Evolutionary conservation across 1,140 invertebrate species (phyloP), one percentile per base, ranked within the genome.

Genomic region (Penaeus chinensis): DNA sequence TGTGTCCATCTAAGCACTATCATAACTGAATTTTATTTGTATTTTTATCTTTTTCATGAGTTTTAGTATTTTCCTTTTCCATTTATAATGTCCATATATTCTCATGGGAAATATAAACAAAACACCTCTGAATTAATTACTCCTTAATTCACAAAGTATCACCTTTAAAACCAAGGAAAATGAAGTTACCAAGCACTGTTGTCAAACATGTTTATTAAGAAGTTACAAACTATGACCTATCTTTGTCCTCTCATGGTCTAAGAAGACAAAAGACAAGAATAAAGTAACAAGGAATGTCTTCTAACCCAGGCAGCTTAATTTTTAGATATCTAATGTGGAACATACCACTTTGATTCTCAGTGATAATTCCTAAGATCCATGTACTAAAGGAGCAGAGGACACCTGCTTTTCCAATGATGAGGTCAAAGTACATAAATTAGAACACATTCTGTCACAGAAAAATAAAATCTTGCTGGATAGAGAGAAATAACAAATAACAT

Each of bases 141-240:
- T 54, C 54, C 16, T 54, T 54, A 54, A 42, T 8, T 10, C 54
- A 54, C 54, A 54, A 54, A 54, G 1, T 54, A 42, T 42, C 37
- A 42, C 37, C 37, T 42, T 42, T 8, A 42, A 42, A 42, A 42
- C 37, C 2, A 54, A 54, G 54, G 54, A 54, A 54, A 54, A 54
- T 54, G 16, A 54, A 0, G 8, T 54, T 54, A 54, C 54, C 54
- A 54, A 54, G 54, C 54, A 54, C 54, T 24, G 69, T 87, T 82
- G 86, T 87, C 80, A 87, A 87, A 82, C 74, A 87, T 87, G 65
- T 87, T 87, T 87, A 82, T 87, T 87, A 87, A 81, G 85, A 87
- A 87, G 80, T 87, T 87, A 87, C 86, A 87, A 87, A 87, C 86
- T 85, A 85, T 87, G 86, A 87, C 74, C 63, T 85, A 78, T 60